Evolutionary conservation across 2,797 vertebrate species (phyloP), one percentile per base, ranked within the genome.

Genomic region (Gobionotothen gibberifrons): DNA sequence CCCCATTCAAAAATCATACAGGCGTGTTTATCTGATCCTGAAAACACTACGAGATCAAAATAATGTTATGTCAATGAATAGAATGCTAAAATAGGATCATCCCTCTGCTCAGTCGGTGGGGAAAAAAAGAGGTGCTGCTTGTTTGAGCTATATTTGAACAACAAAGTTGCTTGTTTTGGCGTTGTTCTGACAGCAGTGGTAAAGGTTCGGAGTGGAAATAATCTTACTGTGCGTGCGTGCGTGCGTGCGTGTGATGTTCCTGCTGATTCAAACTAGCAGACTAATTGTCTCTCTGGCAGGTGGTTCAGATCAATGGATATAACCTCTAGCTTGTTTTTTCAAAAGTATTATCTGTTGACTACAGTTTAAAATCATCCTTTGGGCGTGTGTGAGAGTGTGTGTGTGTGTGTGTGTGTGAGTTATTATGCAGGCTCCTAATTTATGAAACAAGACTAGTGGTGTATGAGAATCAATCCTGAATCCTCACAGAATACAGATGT

Each of bases 71-170:
- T 79, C 69, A 79, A 57, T 79, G 85, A 75, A 66, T 39, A 36
- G 52, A 44, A 65, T 70, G 70, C 60, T 72, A 52, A 83, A 84
- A 78, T 54, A 67, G 74, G 61, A 83, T 82, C 43, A 36, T 59
- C 44, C 44, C 72, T 78, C 52, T 58, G 26, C 57, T 83, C 66
- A 29, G 64, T 72, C 39, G 51, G 61, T n/a, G 46, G 48, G 21
- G 9, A 42, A 21, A 29, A 5, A 40, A 32, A 13, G 39, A 19
- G n/a, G 19, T 13, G 61, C 40, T 13, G 61, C 44, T 49, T 55
- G 55, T 82, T 70, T 78, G 67, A 84, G 78, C 65, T 88, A 83
- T 78, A 82, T 88, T 86, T 84, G 82, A 79, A 84, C 79, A 87
- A 82, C 66, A 87, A 76, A 79, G 79, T 85, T 75, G 61, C 52